Conservation (phyloP, 2,888 invertebrate genomes). For the Ichneumon xanthorius region DNA sequence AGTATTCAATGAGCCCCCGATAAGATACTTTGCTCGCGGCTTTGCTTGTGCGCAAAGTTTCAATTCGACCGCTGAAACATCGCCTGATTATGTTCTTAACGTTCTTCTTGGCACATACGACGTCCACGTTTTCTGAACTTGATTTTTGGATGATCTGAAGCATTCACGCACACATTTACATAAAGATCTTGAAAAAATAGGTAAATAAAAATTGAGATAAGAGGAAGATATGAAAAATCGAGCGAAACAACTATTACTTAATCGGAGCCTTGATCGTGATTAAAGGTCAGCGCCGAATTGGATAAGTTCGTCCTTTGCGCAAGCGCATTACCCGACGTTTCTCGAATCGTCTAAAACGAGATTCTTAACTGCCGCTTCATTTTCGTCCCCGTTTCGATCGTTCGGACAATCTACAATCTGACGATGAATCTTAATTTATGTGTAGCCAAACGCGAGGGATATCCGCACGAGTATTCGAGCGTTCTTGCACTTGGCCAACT, state of each 20-base stretch:
- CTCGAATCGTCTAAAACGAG: neutral
- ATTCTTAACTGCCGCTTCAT: constrained; percentile 5
- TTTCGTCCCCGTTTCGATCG: constrained; percentile 40
- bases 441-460: neutral
- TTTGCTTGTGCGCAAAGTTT: neutral
- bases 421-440: constrained; percentile 48
- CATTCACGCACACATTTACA: neutral
- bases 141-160: neutral
- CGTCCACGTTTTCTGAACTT: neutral
- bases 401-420: constrained; percentile 34
- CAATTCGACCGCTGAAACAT: neutral
- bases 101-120: neutral
- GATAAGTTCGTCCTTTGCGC: constrained; percentile 44
- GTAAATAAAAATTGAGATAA: neutral
- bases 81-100: neutral
- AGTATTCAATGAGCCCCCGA: constrained; percentile 52
- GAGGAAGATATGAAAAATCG: neutral
- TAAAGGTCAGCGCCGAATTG: constrained; percentile 57
- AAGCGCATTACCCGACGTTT: constrained; percentile 3
- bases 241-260: constrained; percentile 22
- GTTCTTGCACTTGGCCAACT: constrained; percentile 31
- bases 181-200: neutral
- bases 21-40: constrained; percentile 1
- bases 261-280: constrained; percentile 30
- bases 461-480: constrained; percentile 1